Evolutionary conservation across 2,113 vertebrate genomes (phyloP), one percentile per base, ranked within the genome.

Genomic region (Enhydra lutris): DNA sequence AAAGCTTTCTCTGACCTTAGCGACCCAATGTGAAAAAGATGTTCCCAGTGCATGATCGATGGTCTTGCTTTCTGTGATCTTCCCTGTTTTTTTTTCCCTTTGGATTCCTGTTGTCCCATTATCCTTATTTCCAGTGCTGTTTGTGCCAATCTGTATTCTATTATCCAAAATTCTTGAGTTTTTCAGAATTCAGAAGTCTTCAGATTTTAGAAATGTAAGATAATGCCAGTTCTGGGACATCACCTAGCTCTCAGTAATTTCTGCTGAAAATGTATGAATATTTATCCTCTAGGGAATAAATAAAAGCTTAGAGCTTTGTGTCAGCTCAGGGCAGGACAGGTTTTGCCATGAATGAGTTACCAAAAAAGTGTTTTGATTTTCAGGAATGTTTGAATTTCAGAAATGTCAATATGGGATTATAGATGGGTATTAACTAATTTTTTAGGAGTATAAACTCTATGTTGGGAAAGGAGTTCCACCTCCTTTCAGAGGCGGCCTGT

Each of bases 281-380:
- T 95, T 91, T 74, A 73, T 59, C 29, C 23, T 52, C 7, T 55
- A 20, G 26, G 67, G 24, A n/a, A 34, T 61, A 39, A 76, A 57
- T 23, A 71, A 31, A 92, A 67, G n/a, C 42, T 91, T 71, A 36
- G 65, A 74, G 45, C n/a, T 20, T 79, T 6, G 3, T n/a, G 29
- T 91, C 55, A 87, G 21, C 26, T 50, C 61, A 52, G 9, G 29
- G 55, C 42, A 63, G 31, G 42, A 39, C 50, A 78, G 42, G 31
- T n/a, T 96, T 94, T 81, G 20, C 79, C 20, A 6, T 61, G 14
- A 59, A 2, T 57, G 63, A 74, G 23, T 95, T 74, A 55, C 18
- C n/a, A 81, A 59, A 94, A 94, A 76, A 31, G 31, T 42, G 36
- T 87, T 94, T 92, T 89, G 50, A 94, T 57, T 95, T 80, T 92